phyloP scores from a whole-genome alignment of 2,888 invertebrate species.

The Agrochola litura region DNA sequence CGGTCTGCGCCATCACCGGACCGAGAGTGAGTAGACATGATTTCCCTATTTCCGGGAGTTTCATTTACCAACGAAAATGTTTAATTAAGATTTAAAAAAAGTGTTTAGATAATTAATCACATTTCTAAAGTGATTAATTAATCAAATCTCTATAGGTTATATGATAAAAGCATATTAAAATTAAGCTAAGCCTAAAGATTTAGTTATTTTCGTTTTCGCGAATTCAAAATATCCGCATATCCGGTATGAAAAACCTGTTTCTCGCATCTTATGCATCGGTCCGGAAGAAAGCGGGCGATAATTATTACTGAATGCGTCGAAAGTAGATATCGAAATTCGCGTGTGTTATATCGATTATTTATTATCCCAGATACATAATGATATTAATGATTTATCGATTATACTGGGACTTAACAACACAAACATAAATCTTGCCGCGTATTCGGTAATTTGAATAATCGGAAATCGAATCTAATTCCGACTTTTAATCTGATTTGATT shows the following conservation, averaged over 20 bases:
- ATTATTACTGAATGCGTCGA: conserved; percentile 54
- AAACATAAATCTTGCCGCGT: conserved; percentile 32
- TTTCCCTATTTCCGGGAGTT: neutral
- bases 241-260: conserved; percentile 36
- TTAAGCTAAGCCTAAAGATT: neutral
- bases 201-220: neutral
- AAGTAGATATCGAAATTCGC: conserved; percentile 55
- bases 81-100: too few relatives aligned
- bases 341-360: conserved; percentile 58
- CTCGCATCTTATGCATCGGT: conserved; percentile 46
- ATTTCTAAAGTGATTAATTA: too few relatives aligned
- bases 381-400: conserved; percentile 53
- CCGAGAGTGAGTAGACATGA: conserved; percentile 82
- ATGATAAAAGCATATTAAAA: neutral
- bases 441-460: conserved; percentile 32
- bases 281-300: conserved; percentile 60
- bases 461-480: conserved; percentile 12
- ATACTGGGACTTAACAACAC: conserved; percentile 1
- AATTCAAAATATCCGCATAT: conserved; percentile 27
- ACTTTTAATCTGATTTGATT: neutral
- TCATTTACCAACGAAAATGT: neutral
- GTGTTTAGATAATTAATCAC: too few relatives aligned
- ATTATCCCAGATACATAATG: conserved; percentile 59
- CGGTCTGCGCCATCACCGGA: conserved; percentile 88
- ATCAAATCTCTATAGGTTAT: neutral